Base-by-base conservation (phyloP, 1,140 invertebrate species). In the Orius laevigatus region DNA sequence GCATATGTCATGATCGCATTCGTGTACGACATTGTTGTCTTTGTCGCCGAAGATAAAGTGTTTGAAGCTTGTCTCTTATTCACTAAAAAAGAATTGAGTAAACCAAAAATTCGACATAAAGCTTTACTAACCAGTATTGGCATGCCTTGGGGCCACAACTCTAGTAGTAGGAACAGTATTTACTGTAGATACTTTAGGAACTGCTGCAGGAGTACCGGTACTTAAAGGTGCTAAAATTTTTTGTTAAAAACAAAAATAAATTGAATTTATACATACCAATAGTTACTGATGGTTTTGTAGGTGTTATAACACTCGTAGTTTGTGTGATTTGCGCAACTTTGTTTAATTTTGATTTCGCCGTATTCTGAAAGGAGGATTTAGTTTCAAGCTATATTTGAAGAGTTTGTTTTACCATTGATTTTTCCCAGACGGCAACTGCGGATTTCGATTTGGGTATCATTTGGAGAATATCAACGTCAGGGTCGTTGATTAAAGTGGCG, bases 401-500 rank as follows among this genome's bases (percentile, higher is more conserved):
- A 15, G 20, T 25, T n/a, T 15, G 0, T 56, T 50, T 57, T 54
- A 57, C 56, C 43, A 54, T 62, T 14, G 73, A 66, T 62, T 76
- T 75, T 53, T 76, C 73, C 71, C 72, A 76, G 16, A 70, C 64
- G 15, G 70, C 59, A 1, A 70, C 57, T 36, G 65, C 55, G 25
- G 67, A 62, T 52, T 72, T 68, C 15, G 72, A 69, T 64, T 81
- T 72, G 53, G 81, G 76, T 56, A 93, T 63, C 66, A 93, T 78
- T 63, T 87, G 81, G 51, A 78, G 64, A 54, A 94, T 80, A 62
- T 96, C 90, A 5, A 85, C 84, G 50, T 96, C 90, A 4, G 90
- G 85, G 68, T 95, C 90, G 64, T 89, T 85, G 51, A 93, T 87
- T 42, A 95, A 70, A 11, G 84, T 74, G 35, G 79, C 73, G 50